Evolutionary conservation across 2,113 vertebrate genomes (phyloP), one percentile per base, ranked within the genome.

Genomic region (Alligator sinensis): DNA sequence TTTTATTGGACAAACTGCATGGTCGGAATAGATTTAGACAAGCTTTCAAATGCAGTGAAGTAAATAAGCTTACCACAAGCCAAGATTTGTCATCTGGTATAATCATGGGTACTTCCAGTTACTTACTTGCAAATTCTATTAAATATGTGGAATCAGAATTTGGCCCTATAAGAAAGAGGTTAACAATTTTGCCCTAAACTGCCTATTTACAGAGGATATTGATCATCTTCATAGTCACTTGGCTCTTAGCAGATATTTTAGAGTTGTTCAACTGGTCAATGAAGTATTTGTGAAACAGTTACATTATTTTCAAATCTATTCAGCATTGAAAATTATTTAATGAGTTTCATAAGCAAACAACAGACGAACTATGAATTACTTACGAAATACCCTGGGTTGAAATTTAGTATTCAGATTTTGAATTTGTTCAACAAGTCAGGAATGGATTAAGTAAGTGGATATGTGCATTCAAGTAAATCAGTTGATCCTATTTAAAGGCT

Each of bases 121-220:
- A 92, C 34, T 34, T 34, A 34, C 34, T 34, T 34, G 34, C 34
- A 34, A 34, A 34, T 34, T 34, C 34, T 34, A 34, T 34, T 34
- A 34, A 34, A 34, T 57, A 62, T 82, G 88, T 5, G 34, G 82
- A 87, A 75, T 78, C 87, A 80, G n/a, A 81, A 89, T 94, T 94
- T 87, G n/a, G 83, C 88, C 92, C 66, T 89, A 63, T 88, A 86
- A 96, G 90, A 93, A 89, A 91, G n/a, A 63, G 90, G 61, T 93
- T 92, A 96, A 91, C 87, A 88, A 84, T 95, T 95, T 91, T 88
- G 61, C 76, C 57, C 68, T 61, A 88, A 87, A 78, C 75, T 87
- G 59, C 61, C 94, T 89, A 94, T 96, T 88, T 92, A 17, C 84
- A 68, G 76, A 88, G 3, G n/a, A 38, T 14, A 68, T 54, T 75